Conservation (phyloP, 2,888 invertebrate genomes). For the Cotesia congregata region DNA sequence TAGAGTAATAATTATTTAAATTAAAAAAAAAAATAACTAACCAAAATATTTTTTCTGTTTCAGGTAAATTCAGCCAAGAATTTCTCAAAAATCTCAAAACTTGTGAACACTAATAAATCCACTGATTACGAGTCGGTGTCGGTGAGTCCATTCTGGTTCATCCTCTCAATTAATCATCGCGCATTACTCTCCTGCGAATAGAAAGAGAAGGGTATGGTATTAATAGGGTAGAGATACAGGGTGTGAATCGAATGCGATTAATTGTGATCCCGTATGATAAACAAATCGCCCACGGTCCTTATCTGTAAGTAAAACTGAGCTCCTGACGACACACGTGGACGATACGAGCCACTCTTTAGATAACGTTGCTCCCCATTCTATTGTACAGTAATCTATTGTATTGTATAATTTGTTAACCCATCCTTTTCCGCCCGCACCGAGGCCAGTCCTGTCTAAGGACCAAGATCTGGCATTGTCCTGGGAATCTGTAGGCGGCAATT, state of each 20-base stretch:
- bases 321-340: conserved; percentile 26
- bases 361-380: conserved; percentile 46
- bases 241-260: conserved; percentile 45
- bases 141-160: conserved; percentile 47
- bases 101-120: neutral
- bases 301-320: conserved; percentile 46
- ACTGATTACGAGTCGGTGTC: neutral
- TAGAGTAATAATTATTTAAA: no score
- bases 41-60: conserved; percentile 43
- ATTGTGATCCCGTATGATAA: conserved; percentile 39
- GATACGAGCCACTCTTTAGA: conserved; percentile 46
- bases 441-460: conserved; percentile 9
- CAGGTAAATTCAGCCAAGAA: conserved; percentile 44
- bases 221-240: conserved; percentile 1
- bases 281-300: conserved; percentile 42
- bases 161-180: conserved; percentile 26
- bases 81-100: conserved; percentile 4
- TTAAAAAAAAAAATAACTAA: no score
- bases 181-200: neutral
- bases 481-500: conserved; percentile 44
- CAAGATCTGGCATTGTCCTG: conserved; percentile 17
- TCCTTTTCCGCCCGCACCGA: conserved; percentile 19
- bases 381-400: neutral
- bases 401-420: neutral
- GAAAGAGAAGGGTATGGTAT: conserved; percentile 31